Conservation (phyloP, 2,113 vertebrate species). For the Axis porcinus region DNA sequence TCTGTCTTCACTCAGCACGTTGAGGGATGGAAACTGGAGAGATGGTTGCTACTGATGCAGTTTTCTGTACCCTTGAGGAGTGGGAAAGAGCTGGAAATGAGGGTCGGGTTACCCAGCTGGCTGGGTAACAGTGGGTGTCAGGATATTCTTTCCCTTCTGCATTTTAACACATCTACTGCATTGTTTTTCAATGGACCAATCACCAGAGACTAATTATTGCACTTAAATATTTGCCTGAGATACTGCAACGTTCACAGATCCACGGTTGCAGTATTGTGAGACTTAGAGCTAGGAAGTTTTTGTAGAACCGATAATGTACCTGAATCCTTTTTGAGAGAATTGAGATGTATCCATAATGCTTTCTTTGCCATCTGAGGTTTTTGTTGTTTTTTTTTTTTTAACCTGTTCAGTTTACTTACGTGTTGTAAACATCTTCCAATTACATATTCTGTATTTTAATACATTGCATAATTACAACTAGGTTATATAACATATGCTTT, state of each 20-base stretch:
- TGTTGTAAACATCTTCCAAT: conserved; percentile 67
- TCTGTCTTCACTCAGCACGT: conserved; percentile 90
- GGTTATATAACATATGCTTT: conserved; percentile 74
- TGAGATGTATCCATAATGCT: conserved; percentile 71
- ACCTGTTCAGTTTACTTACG: conserved; percentile 75
- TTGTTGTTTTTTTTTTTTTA: conserved; percentile 31
- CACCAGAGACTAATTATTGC: conserved; percentile 77
- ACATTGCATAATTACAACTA: conserved; percentile 68
- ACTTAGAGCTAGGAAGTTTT: conserved; percentile 73
- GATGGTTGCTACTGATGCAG: conserved; percentile 95
- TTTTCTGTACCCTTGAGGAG: conserved; percentile 31
- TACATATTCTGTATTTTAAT: conserved; percentile 63
- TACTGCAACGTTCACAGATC: conserved; percentile 71
- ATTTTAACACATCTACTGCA: conserved; percentile 72
- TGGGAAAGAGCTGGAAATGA: conserved; percentile 58
- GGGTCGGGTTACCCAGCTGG: conserved; percentile 90
- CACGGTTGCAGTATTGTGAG: conserved; percentile 68
- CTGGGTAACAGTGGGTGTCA: conserved; percentile 85
- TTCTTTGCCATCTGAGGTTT: conserved; percentile 71
- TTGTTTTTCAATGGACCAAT: conserved; percentile 75
- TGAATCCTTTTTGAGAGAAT: conserved; percentile 68
- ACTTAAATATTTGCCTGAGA: conserved; percentile 78
- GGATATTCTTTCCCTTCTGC: conserved; percentile 71
- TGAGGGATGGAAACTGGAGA: conserved; percentile 95
- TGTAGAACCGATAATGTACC: conserved; percentile 73